Base-by-base conservation (phyloP, 1,140 invertebrate species). In the Drosophila novamexicana region DNA sequence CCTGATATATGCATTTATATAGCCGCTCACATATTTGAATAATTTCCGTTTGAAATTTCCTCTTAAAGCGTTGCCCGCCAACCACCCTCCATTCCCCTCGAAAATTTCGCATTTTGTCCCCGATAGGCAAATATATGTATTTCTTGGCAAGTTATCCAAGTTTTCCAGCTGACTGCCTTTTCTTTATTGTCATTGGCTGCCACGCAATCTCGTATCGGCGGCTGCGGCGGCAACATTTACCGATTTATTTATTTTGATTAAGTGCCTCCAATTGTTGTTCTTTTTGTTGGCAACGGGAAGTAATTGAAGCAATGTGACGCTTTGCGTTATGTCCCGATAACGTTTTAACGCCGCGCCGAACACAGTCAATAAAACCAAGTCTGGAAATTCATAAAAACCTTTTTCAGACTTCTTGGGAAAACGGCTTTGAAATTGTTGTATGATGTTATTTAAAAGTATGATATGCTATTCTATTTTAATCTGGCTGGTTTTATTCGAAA, bases 11-110 rank as follows among this genome's bases (percentile, higher is more conserved):
- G 50, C 32, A 69, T 58, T 67, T 64, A 44, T 37, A 65, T 53
- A 49, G 50, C 44, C 50, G 10, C 34, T 40, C n/a, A 44, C 22
- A 34, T 47, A 61, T 44, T 61, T 42, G 42, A 16, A 50, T 71
- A 76, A 76, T 76, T 76, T 76, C 74, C 74, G 74, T 64, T 76
- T 73, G 37, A 76, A 76, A 76, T 76, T 76, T 76, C 74, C 74
- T 62, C 67, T 65, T 45, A 76, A 67, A 54, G 56, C 56, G 8
- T 2, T 57, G 29, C 56, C 18, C 18, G 8, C 18, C 7, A 1
- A 2, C 16, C 6, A 1, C 22, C 1, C 22, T 5, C 22, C 22
- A 22, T 22, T 22, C 22, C 22, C 2, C 1, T 3, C 22, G 18
- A 9, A 29, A 36, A 40, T 45, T 45, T 42, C 32, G 9, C 18